Conservation (phyloP, 2,888 invertebrate genomes). For the Mycalesis mineus region DNA sequence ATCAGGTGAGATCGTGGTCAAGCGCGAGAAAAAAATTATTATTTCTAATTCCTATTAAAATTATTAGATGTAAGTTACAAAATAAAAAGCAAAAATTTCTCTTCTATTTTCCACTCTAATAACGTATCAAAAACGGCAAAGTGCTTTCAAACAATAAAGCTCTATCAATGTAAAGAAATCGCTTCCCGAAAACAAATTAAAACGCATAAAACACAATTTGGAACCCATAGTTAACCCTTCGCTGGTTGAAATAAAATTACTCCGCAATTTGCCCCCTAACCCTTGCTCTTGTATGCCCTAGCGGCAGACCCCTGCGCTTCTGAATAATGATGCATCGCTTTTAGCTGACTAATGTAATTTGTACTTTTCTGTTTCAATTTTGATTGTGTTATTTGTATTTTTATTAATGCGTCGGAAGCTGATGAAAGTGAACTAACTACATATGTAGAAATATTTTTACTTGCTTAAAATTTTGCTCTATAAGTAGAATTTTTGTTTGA, state of each 20-base stretch:
- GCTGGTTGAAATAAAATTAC: constrained; percentile 61
- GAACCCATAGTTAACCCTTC: constrained; percentile 62
- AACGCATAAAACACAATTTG: constrained; percentile 68
- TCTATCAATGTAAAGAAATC: constrained; percentile 34
- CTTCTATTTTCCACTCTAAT: no score
- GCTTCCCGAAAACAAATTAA: constrained; percentile 64
- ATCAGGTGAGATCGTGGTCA: no score
- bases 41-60: no score
- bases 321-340: constrained; percentile 53
- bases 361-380: not conserved
- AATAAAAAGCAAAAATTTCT: no score
- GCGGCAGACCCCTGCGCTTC: constrained; percentile 37
- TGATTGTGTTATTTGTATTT: not conserved
- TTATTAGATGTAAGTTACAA: no score
- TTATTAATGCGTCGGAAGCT: not conserved
- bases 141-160: constrained; percentile 26
- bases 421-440: no score
- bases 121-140: not conserved
- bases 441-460: no score
- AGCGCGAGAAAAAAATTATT: no score
- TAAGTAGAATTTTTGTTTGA: no score
- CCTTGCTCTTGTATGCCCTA: constrained; percentile 31
- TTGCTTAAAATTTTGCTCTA: no score
- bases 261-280: constrained; percentile 52
- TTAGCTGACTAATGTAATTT: constrained; percentile 24